Evolutionary conservation across 2,888 invertebrate species (phyloP).

Genomic region (Harpalus rubripes): DNA sequence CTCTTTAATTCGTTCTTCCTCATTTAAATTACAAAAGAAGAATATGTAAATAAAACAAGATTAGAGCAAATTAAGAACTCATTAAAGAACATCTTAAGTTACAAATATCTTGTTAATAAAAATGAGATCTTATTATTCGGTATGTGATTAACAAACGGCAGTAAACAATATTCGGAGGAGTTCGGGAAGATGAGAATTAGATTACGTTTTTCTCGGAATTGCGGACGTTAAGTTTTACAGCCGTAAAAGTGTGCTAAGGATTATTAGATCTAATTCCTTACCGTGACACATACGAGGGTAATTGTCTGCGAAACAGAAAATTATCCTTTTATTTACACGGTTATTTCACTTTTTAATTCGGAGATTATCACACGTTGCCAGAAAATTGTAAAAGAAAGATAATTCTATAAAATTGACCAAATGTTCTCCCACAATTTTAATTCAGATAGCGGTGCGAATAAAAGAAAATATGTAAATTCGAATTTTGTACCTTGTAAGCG

Average conservation of each 20-base stretch:
- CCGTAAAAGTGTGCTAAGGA: conserved; percentile 50
- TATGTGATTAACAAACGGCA: not conserved
- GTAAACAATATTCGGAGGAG: not conserved
- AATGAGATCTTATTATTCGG: not conserved
- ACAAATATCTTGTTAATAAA: not conserved
- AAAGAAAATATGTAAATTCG: no score
- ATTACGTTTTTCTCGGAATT: conserved; percentile 43
- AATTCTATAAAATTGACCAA: no score
- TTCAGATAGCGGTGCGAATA: no score
- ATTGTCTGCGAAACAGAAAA: conserved; percentile 27
- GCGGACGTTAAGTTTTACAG: conserved; percentile 44
- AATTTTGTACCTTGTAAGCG: no score
- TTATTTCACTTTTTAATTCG: conserved; percentile 19
- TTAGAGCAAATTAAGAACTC: not conserved
- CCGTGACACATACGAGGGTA: conserved; percentile 32
- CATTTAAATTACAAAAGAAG: conserved; percentile 3
- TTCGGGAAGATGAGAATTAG: conserved; percentile 6
- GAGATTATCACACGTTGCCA: not conserved
- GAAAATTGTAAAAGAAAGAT: not conserved
- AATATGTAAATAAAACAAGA: not conserved
- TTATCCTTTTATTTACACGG: conserved; percentile 40
- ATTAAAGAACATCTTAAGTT: not conserved
- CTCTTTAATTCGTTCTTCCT: not conserved
- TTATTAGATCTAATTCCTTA: conserved; percentile 62
- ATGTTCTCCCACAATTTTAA: no score